Percentiles rank a stretch among this genome's conserved stretches.
phyloP scores from a whole-genome alignment of 2,888 invertebrate species.

The Apantesis nais region DNA sequence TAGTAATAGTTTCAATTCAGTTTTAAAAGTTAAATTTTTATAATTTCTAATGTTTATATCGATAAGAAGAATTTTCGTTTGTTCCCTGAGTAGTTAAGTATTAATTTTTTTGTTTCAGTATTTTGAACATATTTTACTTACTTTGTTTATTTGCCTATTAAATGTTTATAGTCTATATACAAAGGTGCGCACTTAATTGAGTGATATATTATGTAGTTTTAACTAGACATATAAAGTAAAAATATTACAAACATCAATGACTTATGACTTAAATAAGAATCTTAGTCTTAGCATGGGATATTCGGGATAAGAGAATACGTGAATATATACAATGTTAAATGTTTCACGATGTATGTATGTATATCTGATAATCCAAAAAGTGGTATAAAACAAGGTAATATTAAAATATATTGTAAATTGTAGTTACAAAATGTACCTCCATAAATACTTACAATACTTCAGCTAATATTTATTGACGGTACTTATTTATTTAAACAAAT shows the following conservation, averaged over 20 bases:
- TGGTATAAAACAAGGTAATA: background rate
- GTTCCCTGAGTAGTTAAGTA: background rate
- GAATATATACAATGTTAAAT: background rate
- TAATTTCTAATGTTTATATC: background rate
- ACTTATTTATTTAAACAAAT: background rate
- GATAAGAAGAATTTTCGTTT: background rate
- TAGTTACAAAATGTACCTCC: background rate
- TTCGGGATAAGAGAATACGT: background rate
- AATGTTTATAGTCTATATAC: slow-evolving; percentile 15
- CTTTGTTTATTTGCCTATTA: background rate
- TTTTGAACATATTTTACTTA: background rate
- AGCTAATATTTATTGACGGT: background rate
- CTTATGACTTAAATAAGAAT: slow-evolving; percentile 9
- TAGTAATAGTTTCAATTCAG: background rate
- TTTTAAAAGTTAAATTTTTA: background rate
- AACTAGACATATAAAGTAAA: slow-evolving; percentile 1
- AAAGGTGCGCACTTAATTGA: slow-evolving; percentile 23
- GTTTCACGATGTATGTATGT: too few species aligned
- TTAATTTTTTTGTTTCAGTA: background rate
- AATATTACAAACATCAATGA: slow-evolving; percentile 2
- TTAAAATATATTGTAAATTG: background rate
- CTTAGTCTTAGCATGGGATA: background rate
- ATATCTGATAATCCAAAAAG: too few species aligned
- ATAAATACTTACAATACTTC: background rate
- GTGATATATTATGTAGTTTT: slow-evolving; percentile 11